These are phyloP conservation scores for Ctenicera cuprea DNA, from an alignment of 2,888 invertebrate species.

Conservation along the genomic window DNA sequence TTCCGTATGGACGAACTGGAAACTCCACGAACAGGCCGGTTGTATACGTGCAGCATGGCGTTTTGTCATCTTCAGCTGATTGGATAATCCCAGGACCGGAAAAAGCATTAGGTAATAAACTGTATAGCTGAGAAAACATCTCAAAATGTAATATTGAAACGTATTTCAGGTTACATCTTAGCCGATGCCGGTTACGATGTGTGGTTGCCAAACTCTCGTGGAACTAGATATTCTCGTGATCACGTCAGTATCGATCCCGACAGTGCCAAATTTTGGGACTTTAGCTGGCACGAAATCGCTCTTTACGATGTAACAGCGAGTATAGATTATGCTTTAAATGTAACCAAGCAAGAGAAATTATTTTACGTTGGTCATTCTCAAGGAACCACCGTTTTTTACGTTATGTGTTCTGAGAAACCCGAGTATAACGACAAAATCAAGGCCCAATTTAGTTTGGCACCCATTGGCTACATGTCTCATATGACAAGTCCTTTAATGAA, in stretches of 20 bases:
- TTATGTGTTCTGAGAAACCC: conserved; percentile 37
- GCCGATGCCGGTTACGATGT: conserved; percentile 71
- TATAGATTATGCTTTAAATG: conserved; percentile 80
- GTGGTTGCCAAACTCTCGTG: conserved; percentile 78
- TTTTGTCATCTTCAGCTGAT: conserved; percentile 72
- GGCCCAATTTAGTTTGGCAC: conserved; percentile 83
- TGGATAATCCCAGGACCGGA: conserved; percentile 74
- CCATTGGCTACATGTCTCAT: conserved; percentile 76
- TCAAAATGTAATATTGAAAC: neutral
- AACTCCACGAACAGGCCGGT: conserved; percentile 70
- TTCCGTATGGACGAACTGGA: conserved; percentile 57
- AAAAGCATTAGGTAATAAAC: conserved; percentile 69
- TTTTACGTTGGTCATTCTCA: conserved; percentile 53
- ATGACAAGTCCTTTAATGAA: conserved; percentile 66
- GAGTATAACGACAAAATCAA: conserved; percentile 44
- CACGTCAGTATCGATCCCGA: conserved; percentile 69
- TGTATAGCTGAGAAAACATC: neutral
- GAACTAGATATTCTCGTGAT: conserved; percentile 75
- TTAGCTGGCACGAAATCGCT: conserved; percentile 88
- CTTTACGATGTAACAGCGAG: conserved; percentile 84
- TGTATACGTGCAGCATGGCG: conserved; percentile 73
- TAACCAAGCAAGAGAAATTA: conserved; percentile 72
- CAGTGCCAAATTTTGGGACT: conserved; percentile 58
- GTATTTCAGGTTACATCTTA: conserved; percentile 72
- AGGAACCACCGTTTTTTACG: conserved; percentile 42